Evolutionary conservation across 2,113 vertebrate species (phyloP).

Genomic region (Trinectes maculatus): DNA sequence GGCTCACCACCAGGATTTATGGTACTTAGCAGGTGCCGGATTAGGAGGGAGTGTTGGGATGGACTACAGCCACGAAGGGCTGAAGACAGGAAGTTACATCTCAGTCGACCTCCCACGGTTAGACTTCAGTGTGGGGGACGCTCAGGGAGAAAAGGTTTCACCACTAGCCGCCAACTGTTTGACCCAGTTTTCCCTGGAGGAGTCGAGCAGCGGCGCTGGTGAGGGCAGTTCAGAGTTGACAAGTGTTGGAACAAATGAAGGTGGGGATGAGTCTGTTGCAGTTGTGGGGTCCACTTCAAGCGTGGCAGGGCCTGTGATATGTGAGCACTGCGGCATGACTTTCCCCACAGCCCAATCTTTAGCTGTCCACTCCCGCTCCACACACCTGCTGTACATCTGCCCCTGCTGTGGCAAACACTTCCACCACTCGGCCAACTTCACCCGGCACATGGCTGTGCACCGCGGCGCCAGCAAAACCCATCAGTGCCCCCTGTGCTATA

Average conservation of each 20-base stretch:
- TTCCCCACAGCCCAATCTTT: constrained; percentile 89
- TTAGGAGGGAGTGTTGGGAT: constrained; percentile 69
- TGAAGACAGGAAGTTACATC: constrained; percentile 59
- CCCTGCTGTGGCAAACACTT: constrained; percentile 95
- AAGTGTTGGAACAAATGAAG: constrained; percentile 57
- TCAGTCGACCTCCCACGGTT: constrained; percentile 60
- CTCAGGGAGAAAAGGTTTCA: constrained; percentile 52
- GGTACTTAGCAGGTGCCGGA: constrained; percentile 74
- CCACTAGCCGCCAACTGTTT: constrained; percentile 44
- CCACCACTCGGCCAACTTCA: constrained; percentile 92
- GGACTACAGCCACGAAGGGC: constrained; percentile 71
- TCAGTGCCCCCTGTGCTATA: constrained; percentile 90
- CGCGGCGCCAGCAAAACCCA: constrained; percentile 86
- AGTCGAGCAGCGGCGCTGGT: constrained; percentile 35
- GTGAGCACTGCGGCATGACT: constrained; percentile 88
- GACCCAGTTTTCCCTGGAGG: constrained; percentile 69
- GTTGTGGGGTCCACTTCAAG: constrained; percentile 82
- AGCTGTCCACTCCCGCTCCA: constrained; percentile 87
- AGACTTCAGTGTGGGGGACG: constrained; percentile 59
- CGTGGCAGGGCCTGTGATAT: constrained; percentile 77
- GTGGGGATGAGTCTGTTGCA: constrained; percentile 78
- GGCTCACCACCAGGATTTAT: constrained; percentile 70
- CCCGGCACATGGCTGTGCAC: constrained; percentile 93
- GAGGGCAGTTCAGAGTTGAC: constrained; percentile 73
- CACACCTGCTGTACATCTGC: constrained; percentile 90